Evolutionary conservation across 2,113 vertebrate species (phyloP), one percentile per base, ranked within the genome.

Genomic region (Albula glossodonta): DNA sequence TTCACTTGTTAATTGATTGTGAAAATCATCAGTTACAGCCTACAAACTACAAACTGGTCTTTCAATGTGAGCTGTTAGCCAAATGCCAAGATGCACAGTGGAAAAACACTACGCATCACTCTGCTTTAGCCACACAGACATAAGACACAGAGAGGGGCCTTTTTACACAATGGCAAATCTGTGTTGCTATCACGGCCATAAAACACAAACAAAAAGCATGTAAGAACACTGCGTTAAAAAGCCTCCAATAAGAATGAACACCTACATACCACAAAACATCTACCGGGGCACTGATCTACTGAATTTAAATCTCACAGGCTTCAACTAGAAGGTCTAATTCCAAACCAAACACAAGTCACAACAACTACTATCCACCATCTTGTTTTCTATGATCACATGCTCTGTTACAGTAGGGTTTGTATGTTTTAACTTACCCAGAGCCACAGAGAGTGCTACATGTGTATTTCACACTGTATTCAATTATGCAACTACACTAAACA

Each of bases 271-370:
- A 15, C 0, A 22, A 31, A 74, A 74, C 70, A 10, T 70, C 63
- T 74, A 74, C n/a, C 22, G 31, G n/a, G n/a, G 25, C 2, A 25
- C n/a, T 74, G 70, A 74, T 9, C 70, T 74, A 74, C 70, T 25
- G 70, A 31, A 9, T 3, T 66, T 87, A 77, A 86, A 84, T 60
- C 13, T 8, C 53, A 63, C 84, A 78, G 0, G 80, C 87, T 81
- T 89, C 80, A 25, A 41, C 78, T 41, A 89, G 87, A 3, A 88
- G 88, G 90, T 91, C 90, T 88, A 74, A 63, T 63, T 63, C 12
- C 60, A 63, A 31, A 74, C 25, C 8, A 74, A 74, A 74, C 70
- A 74, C 70, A 74, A 2, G 70, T 2, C 31, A 74, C 70, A 74
- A 70, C 53, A 6, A 5, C 63, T 70, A n/a, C 63, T 5, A 8